Percentiles rank a stretch among this genome's conserved stretches.
These are phyloP conservation scores for Strigops habroptila DNA, from an alignment of 2,113 vertebrate genomes.

Conservation along the genomic window DNA sequence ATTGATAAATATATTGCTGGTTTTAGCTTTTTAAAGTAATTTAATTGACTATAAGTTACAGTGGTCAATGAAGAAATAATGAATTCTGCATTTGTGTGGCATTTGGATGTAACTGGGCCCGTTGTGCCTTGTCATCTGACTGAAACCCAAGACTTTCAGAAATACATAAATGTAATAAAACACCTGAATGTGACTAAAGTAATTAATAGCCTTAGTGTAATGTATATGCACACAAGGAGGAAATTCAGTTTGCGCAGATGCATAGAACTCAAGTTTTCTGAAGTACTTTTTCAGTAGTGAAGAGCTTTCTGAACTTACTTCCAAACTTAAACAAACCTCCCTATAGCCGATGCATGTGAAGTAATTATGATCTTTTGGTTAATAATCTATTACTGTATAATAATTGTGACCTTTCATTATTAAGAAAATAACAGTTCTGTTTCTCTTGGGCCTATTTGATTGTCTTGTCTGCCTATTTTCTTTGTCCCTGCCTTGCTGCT, in stretches of 20 bases:
- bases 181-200: neutral
- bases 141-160: neutral
- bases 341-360: neutral
- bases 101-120: neutral
- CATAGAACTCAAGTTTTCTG: neutral
- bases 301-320: neutral
- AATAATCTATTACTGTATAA: neutral
- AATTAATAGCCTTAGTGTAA: neutral
- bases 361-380: neutral
- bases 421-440: neutral
- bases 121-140: neutral
- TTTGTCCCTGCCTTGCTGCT: neutral
- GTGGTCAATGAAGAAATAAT: neutral
- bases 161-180: neutral
- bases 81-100: neutral
- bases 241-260: neutral
- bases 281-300: neutral
- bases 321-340: neutral
- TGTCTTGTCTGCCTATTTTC: neutral
- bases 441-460: neutral
- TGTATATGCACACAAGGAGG: neutral
- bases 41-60: neutral
- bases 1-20: neutral
- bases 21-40: neutral
- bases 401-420: neutral